These are phyloP conservation scores for Drosophila kepulauana DNA, from an alignment of 1,140 invertebrate species.

Conservation along the genomic window DNA sequence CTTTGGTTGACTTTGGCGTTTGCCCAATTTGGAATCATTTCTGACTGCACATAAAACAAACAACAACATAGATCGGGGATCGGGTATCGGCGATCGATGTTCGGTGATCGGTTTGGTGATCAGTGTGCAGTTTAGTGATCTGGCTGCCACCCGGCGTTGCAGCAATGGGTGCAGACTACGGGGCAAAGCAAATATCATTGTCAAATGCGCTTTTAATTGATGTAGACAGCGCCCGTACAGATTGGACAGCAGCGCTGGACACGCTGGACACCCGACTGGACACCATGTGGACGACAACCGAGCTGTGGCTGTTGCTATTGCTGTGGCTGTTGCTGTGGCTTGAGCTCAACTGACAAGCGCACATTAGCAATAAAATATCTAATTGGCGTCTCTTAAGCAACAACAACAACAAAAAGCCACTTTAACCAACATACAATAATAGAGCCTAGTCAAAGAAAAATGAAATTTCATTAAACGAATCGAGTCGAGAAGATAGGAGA, in stretches of 20 bases:
- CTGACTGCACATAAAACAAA: conserved; percentile 22
- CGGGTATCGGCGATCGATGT: conserved; percentile 9
- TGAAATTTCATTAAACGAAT: conserved; percentile 71
- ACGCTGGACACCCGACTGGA: conserved; percentile 27
- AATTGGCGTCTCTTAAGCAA: conserved; percentile 69
- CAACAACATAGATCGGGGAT: conserved; percentile 26
- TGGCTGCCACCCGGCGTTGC: conserved; percentile 38
- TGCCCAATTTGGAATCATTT: conserved; percentile 47
- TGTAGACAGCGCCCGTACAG: conserved; percentile 77
- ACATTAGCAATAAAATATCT: conserved; percentile 83
- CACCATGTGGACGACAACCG: conserved; percentile 5
- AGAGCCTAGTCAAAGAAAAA: conserved; percentile 41
- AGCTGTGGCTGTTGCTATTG: neutral
- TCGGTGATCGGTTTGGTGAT: neutral
- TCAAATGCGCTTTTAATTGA: conserved; percentile 83
- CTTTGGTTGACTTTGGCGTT: conserved; percentile 10
- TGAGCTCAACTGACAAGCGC: conserved; percentile 67
- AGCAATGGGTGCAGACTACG: conserved; percentile 43
- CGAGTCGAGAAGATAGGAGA: conserved; percentile 3
- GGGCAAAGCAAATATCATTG: conserved; percentile 76
- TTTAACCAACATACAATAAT: conserved; percentile 18
- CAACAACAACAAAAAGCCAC: conserved; percentile 25
- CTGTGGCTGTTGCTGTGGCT: conserved; percentile 19
- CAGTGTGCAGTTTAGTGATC: conserved; percentile 18
- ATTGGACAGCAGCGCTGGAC: conserved; percentile 76